Evolutionary conservation across 1,140 invertebrate genomes (phyloP), one percentile per base, ranked within the genome.

Genomic region (Potamilus streckersoni): DNA sequence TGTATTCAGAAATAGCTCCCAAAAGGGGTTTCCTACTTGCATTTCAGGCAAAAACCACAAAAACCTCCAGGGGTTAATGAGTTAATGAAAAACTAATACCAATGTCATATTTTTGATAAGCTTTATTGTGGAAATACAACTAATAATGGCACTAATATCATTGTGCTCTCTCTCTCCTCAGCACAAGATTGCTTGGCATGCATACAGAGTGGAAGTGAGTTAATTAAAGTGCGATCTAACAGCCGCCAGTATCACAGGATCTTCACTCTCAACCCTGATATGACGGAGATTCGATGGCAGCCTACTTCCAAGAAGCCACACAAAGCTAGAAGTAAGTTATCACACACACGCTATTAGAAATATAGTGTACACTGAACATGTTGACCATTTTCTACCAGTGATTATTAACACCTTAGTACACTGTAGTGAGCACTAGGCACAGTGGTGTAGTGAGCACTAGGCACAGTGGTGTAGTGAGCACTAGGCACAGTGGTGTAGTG

Each of bases 241-340:
- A 91, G 92, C 70, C 87, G 93, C 8, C 93, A 93, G 79, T 93
- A 93, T 80, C 91, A 92, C 68, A 88, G 93, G 15, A 91, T 91
- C 79, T 93, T 93, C 85, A 89, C 90, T 27, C 85, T 93, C 15
- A 91, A 92, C 74, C 89, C 91, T 66, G 93, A 93, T 80, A 85
- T 93, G 67, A 91, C 91, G 12, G 91, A 92, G 76, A 91, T 93
- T n/a, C 85, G 92, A 66, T 93, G 93, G 93, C 91, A 92, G 58
- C 93, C 93, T 19, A 93, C 93, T 1, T 92, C 92, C 63, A 93
- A 93, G 84, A 93, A 93, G 81, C 90, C 92, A 20, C 91, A 92
- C 73, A 93, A 93, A 88, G 93, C 93, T 8, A 87, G 90, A 87
- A 91, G 92, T 93, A 89, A 90, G 90, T 89, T 17, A 23, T 20